These are phyloP conservation scores for Proteles cristata DNA, from an alignment of 2,113 vertebrate species.

Conservation along the genomic window DNA sequence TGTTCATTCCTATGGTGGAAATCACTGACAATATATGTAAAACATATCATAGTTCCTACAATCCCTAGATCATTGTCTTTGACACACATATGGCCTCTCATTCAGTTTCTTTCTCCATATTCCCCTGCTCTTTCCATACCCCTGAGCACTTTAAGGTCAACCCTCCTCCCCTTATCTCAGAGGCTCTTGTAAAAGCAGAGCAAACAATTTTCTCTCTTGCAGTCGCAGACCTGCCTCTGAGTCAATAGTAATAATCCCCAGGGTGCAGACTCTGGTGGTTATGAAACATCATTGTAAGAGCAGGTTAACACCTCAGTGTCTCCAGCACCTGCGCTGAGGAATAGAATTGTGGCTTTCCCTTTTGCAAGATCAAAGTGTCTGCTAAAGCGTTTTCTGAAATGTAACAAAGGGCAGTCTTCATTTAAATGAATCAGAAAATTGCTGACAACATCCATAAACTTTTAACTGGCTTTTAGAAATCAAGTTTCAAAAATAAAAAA, in stretches of 20 bases:
- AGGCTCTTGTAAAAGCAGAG: neutral
- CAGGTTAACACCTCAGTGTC: neutral
- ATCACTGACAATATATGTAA: neutral
- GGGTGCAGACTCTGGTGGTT: neutral
- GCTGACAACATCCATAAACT: neutral
- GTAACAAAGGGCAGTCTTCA: neutral
- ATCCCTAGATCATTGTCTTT: neutral
- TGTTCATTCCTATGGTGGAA: neutral
- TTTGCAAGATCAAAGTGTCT: neutral
- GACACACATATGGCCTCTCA: neutral
- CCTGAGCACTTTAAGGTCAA: neutral
- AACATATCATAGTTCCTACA: neutral
- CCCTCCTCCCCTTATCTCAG: neutral
- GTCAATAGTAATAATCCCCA: neutral
- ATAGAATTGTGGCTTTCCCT: neutral
- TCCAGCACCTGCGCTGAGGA: neutral
- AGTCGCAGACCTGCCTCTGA: neutral
- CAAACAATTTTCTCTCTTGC: neutral
- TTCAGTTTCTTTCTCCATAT: neutral
- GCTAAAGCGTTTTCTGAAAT: neutral
- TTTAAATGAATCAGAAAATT: constrained; percentile 42
- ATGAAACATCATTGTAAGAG: neutral
- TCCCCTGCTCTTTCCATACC: neutral
- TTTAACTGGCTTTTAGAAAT: neutral
- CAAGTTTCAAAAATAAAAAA: neutral